These are phyloP conservation scores for Calliphora vicina DNA, from an alignment of 1,140 invertebrate species.

Conservation along the genomic window DNA sequence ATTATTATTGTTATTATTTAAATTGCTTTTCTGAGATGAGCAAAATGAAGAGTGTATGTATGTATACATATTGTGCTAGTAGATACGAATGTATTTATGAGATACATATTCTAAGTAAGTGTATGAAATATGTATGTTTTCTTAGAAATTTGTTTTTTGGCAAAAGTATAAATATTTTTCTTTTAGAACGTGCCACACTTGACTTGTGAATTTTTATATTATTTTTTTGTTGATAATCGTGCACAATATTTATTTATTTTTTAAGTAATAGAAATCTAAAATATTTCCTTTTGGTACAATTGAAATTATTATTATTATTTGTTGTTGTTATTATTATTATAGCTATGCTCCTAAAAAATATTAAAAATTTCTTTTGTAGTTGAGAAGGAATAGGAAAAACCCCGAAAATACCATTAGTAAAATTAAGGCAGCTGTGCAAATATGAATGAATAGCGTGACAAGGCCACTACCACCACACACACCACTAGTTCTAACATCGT, in stretches of 20 bases:
- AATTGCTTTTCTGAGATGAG: background rate
- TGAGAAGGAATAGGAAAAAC: background rate
- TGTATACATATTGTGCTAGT: no score
- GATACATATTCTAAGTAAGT: background rate
- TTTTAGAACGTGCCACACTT: background rate
- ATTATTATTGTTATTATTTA: background rate
- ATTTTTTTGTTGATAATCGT: background rate
- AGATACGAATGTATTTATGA: no score
- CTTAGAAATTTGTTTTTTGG: background rate
- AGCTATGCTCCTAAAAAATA: background rate
- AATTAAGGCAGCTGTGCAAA: conserved; percentile 35
- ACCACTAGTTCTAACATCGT: background rate
- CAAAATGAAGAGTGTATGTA: no score
- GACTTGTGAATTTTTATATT: background rate
- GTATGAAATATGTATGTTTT: background rate
- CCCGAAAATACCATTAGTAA: conserved; percentile 23
- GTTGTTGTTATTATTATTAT: background rate
- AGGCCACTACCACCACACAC: background rate
- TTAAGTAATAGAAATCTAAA: background rate
- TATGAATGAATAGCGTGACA: conserved; percentile 26
- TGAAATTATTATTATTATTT: conserved; percentile 5
- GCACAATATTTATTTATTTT: background rate
- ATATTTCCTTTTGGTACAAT: background rate
- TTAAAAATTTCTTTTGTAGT: background rate
- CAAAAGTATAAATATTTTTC: background rate